Evolutionary conservation across 2,888 invertebrate genomes (phyloP), one percentile per base, ranked within the genome.

Genomic region (Drosophila lacicola): DNA sequence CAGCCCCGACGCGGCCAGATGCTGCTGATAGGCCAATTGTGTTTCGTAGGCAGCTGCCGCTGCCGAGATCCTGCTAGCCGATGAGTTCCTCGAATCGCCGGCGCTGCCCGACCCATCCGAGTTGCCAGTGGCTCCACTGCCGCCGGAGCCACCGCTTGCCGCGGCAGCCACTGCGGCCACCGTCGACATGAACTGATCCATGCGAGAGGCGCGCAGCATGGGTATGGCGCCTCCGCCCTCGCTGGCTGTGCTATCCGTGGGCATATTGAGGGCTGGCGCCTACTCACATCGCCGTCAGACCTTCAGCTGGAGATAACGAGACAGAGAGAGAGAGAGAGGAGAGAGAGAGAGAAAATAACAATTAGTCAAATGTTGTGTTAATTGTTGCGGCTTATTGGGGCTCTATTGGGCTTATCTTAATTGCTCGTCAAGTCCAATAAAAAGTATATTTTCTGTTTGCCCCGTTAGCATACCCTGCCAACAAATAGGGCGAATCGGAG

Each of bases 1-100:
- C 25, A 91, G 75, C 3, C 89, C 88, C 9, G 83, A 82, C 11
- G 94, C 93, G 34, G 94, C 93, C 84, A 94, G 92, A 88, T 95
- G 95, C 78, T 95, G 95, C 78, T 95, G 95, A 88, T 95, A 96
- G 39, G 95, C 94, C 75, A 95, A 93, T 72, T 95, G 94, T 10
- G 95, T 94, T 64, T 95, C 95, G 77, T 94, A 95, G 55, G 89
- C 83, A 29, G 90, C 86, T 4, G 88, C 90, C 29, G 89, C 78
- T 11, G 76, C 93, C 70, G 89, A 85, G 82, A 86, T 88, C 64
- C 85, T 94, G 56, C 89, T 87, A 51, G 86, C 87, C 50, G 93
- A 93, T 19, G 93, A 92, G 60, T 80, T 83, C n/a, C 85, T 58
- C 6, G 85, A 86, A 13, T 89, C 85, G 25, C 88, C 71, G 21